Evolutionary conservation across 2,113 vertebrate genomes (phyloP).

Genomic region (Oceanodroma tethys): DNA sequence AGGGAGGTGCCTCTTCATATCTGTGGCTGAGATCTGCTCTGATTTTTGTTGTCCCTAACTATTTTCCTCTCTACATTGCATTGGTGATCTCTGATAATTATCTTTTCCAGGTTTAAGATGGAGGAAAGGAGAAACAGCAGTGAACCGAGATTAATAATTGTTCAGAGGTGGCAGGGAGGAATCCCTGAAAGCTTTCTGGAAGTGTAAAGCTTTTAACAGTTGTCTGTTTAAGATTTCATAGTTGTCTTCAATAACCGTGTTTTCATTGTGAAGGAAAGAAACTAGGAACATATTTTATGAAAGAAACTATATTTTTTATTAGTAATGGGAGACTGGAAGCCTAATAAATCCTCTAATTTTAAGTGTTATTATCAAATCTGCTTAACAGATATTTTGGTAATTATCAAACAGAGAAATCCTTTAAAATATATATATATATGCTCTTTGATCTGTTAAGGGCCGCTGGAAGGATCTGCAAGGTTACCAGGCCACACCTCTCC

Average conservation of each 20-base stretch:
- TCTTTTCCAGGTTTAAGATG: background rate
- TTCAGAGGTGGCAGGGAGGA: background rate
- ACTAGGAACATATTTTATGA: background rate
- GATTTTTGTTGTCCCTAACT: background rate
- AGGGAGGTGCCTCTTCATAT: rapidly evolving
- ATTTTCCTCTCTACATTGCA: background rate
- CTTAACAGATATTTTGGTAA: background rate
- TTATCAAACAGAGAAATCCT: background rate
- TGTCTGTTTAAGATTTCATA: background rate
- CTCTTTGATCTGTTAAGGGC: background rate
- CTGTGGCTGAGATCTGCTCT: background rate
- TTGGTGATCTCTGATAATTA: background rate
- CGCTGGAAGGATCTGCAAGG: background rate
- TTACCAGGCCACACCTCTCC: background rate
- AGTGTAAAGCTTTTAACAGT: background rate
- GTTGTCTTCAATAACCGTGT: background rate
- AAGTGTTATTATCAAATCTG: background rate
- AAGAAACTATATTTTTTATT: background rate
- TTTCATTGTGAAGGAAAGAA: background rate
- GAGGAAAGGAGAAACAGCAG: background rate
- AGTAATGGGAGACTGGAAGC: background rate
- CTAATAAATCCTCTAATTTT: background rate
- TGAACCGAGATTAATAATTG: background rate
- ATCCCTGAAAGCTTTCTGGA: background rate
- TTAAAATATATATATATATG: background rate